Conservation (phyloP, 2,888 invertebrate genomes). For the Latrodectus hesperus region DNA sequence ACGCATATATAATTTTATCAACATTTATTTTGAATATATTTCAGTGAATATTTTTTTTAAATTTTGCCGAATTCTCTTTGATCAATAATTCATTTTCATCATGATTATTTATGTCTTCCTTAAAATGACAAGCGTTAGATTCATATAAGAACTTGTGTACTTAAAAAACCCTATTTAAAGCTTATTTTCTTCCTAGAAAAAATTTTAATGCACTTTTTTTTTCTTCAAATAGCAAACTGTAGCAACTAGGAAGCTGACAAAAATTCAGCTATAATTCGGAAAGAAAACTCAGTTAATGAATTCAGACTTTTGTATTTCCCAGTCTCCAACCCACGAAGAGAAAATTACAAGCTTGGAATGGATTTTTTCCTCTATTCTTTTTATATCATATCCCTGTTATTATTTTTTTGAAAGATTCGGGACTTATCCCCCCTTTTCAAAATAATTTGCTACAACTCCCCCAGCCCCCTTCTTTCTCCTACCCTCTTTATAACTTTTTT, state of each 20-base stretch:
- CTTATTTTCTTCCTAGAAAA: constrained; percentile 6
- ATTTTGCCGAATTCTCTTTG: too few species aligned
- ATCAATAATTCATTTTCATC: not conserved
- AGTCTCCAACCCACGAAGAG: constrained; percentile 32
- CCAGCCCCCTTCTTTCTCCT: constrained; percentile 15
- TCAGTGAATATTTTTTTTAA: too few species aligned
- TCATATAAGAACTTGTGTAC: constrained; percentile 29
- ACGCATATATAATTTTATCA: too few species aligned
- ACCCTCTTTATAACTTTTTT: constrained; percentile 20
- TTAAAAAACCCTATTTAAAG: constrained; percentile 41
- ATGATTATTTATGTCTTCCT: constrained; percentile 5
- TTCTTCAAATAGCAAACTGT: constrained; percentile 10
- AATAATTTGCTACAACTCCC: constrained; percentile 47
- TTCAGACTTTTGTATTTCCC: constrained; percentile 35
- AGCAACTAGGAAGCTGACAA: constrained; percentile 31
- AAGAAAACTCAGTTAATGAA: constrained; percentile 55
- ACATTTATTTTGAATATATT: too few species aligned
- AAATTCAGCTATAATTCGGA: constrained; percentile 43
- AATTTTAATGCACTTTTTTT: constrained; percentile 16
- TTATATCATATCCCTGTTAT: constrained; percentile 61
- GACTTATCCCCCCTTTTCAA: constrained; percentile 31
- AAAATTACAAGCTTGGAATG: constrained; percentile 54
- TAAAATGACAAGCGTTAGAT: constrained; percentile 12
- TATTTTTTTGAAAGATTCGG: constrained; percentile 45
- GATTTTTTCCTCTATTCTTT: constrained; percentile 42